Percentiles rank a stretch among this genome's conserved stretches.
Evolutionary conservation across 1,140 invertebrate genomes (phyloP).

Genomic region (Drosophila takahashii): DNA sequence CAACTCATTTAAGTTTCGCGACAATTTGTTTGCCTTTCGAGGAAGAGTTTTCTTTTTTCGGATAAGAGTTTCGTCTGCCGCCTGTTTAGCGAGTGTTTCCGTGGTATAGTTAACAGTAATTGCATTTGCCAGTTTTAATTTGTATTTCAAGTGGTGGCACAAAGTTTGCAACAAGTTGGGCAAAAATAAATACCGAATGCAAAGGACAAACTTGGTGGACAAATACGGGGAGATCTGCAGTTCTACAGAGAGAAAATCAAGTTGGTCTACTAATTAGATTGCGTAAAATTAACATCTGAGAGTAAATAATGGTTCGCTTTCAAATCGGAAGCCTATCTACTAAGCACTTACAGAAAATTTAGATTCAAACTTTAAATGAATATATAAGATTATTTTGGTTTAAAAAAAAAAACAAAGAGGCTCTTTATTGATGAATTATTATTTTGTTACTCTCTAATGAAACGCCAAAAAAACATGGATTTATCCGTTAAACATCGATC

Average conservation of each 20-base stretch:
- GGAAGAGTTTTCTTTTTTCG: slow-evolving; percentile 16
- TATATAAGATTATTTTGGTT: no score
- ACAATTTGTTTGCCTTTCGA: slow-evolving; percentile 51
- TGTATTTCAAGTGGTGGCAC: slow-evolving; percentile 59
- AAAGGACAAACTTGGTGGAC: slow-evolving; percentile 43
- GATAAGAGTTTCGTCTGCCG: not conserved
- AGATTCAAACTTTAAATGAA: no score
- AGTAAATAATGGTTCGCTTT: not conserved
- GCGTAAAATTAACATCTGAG: slow-evolving; percentile 25
- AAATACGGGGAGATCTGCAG: not conserved
- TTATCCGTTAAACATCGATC: no score
- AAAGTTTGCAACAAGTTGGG: slow-evolving; percentile 67
- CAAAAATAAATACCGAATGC: slow-evolving; percentile 21
- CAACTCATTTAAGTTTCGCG: slow-evolving; percentile 74
- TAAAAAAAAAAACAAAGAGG: no score
- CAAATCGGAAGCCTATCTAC: not conserved
- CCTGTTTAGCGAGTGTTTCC: slow-evolving; percentile 49
- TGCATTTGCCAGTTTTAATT: slow-evolving; percentile 73
- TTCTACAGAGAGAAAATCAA: slow-evolving; percentile 20
- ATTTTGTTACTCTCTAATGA: no score
- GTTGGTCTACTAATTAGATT: slow-evolving; percentile 32
- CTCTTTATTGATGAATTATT: no score
- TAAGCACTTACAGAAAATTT: not conserved
- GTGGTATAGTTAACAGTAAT: slow-evolving; percentile 70
- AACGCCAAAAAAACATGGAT: no score